Evolutionary conservation across 1,140 invertebrate species (phyloP).

Genomic region (Drosophila seguyi): DNA sequence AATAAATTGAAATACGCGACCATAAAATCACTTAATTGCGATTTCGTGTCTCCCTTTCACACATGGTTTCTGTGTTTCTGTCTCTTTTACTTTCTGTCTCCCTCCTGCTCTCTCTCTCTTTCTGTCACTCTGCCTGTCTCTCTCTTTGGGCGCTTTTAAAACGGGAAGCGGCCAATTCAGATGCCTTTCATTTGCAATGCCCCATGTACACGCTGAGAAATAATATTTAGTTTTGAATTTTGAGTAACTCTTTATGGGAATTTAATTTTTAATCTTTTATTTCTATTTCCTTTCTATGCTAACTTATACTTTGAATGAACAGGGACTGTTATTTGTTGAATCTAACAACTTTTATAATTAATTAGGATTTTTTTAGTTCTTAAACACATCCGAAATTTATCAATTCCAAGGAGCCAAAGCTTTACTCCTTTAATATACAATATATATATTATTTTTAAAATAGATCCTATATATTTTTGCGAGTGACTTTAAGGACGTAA

Average conservation of each 20-base stretch:
- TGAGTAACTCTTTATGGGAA: not conserved
- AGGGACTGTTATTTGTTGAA: too few species aligned
- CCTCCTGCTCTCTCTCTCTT: not conserved
- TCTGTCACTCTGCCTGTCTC: not conserved
- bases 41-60: conserved; percentile 65
- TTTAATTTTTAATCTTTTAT: too few species aligned
- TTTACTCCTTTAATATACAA: too few species aligned
- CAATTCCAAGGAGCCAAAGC: not conserved
- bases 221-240: not conserved
- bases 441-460: not conserved
- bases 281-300: too few species aligned
- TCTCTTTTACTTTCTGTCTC: not conserved
- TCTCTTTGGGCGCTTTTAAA: not conserved
- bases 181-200: conserved; percentile 18
- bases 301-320: too few species aligned
- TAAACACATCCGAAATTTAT: not conserved
- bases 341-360: not conserved
- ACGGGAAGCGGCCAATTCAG: conserved; percentile 45
- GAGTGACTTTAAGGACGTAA: conserved; percentile 34
- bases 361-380: not conserved
- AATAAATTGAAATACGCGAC: conserved; percentile 83
- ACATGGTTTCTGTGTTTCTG: not conserved
- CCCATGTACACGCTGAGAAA: conserved; percentile 6
- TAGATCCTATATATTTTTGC: not conserved
- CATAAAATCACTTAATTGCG: conserved; percentile 83